phyloP scores from a whole-genome alignment of 2,888 invertebrate species.

The Agonopterix subpropinquella region DNA sequence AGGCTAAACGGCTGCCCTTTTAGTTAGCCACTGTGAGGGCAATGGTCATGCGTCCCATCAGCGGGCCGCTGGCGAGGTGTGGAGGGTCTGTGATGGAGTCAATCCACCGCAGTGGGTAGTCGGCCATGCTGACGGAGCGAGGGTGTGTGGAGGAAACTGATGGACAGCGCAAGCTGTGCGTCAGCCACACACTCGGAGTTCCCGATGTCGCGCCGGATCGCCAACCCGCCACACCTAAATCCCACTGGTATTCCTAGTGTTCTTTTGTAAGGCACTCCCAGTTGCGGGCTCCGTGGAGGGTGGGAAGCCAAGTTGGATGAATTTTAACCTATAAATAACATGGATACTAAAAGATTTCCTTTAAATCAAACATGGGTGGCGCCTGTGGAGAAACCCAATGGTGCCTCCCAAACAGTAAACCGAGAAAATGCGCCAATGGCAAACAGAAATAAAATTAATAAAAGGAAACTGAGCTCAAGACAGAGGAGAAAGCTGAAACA shows the following conservation, averaged over 20 bases:
- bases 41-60: conserved; percentile 4
- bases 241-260: background rate
- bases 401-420: background rate
- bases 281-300: background rate
- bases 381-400: background rate
- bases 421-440: background rate
- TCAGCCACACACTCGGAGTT: background rate
- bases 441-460: background rate
- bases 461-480: background rate
- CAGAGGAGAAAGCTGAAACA: background rate
- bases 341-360: background rate
- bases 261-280: background rate
- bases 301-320: background rate
- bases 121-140: conserved; percentile 4
- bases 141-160: conserved; percentile 2
- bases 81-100: background rate
- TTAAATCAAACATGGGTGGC: background rate
- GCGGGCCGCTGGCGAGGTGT: conserved; percentile 5
- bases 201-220: conserved; percentile 3
- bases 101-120: background rate
- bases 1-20: background rate
- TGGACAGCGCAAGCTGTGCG: background rate
- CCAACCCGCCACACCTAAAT: conserved; percentile 2
- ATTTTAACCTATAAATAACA: background rate
- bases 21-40: background rate